A percentile compares a stretch with the other conserved stretches of the same genome.
phyloP scores from a whole-genome alignment of 2,797 vertebrate genomes.

The Salarias fasciatus region DNA sequence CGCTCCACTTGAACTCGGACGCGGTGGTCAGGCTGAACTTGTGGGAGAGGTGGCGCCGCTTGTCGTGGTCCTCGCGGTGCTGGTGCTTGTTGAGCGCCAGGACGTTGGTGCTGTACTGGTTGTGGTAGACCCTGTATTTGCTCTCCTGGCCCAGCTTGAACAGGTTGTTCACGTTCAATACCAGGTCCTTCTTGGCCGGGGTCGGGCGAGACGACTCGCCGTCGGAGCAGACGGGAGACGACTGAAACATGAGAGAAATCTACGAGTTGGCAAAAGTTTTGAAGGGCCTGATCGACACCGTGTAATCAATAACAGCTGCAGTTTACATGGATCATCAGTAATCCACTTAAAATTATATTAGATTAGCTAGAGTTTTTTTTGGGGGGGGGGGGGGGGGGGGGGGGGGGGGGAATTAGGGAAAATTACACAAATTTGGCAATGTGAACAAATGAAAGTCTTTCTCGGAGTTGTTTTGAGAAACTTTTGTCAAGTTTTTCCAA shows the following conservation, averaged over 20 bases:
- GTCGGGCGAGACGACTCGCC: slow-evolving; percentile 83
- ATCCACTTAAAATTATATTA: too few species aligned
- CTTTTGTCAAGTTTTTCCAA: too few species aligned
- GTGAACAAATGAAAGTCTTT: too few species aligned
- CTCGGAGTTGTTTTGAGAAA: too few species aligned
- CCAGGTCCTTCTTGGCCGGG: slow-evolving; percentile 86
- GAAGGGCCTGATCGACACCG: too few species aligned
- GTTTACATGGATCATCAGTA: too few species aligned
- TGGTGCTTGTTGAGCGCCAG: slow-evolving; percentile 98
- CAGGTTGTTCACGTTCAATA: slow-evolving; percentile 85
- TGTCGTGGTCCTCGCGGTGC: slow-evolving; percentile 98
- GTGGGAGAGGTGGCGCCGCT: slow-evolving; percentile 96
- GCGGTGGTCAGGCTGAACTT: slow-evolving; percentile 96
- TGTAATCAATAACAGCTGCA: too few species aligned
- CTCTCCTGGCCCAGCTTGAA: slow-evolving; percentile 97
- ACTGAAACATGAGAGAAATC: slow-evolving; percentile 69
- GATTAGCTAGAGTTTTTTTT: too few species aligned
- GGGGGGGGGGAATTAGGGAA: too few species aligned
- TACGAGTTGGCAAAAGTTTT: too few species aligned
- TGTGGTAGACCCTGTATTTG: slow-evolving; percentile 96
- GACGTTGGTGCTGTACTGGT: slow-evolving; percentile 96
- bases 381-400: too few species aligned
- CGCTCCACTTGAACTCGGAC: slow-evolving; percentile 98
- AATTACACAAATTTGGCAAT: too few species aligned
- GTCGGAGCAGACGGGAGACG: slow-evolving; percentile 85